Base-by-base conservation (phyloP, 64 coral and sea anemone genomes). In the Montipora capricornis region DNA sequence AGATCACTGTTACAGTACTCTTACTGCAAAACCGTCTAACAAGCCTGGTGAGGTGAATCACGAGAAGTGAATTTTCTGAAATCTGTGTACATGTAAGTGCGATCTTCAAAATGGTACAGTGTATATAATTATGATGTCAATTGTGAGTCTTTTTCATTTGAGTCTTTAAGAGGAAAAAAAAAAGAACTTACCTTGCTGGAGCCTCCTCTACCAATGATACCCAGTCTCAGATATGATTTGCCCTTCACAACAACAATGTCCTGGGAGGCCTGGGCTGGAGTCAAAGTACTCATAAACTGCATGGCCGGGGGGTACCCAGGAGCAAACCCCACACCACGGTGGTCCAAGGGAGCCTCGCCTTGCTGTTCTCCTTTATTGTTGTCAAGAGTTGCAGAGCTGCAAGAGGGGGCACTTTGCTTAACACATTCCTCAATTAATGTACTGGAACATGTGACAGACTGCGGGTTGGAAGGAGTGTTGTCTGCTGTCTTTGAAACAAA, bases 241-340 rank as follows among this genome's bases (percentile, higher is more conserved):
- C 97, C 97, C 66, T 98, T 98, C 45, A 98, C 97, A 20, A 91
- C 50, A 19, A 97, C 87, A 29, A 68, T 94, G 45, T 87, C 90
- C 37, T 85, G 82, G 7, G 82, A 17, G 8, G 64, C 62, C 64
- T 85, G 61, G 61, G 61, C 37, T 20, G 64, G 15, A 20, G 66
- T 45, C 6, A 11, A 22, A 4, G 73, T 46, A 20, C 6, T 95
- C 12, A 74, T 20, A 44, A 57, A 37, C 44, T 85, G 90, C 73
- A 62, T 76, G 6, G 49, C 87, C 5, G 58, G 17, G 24, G 77
- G 84, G 67, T 81, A 81, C 3, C 68, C 78, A 20, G 80, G 80
- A 19, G 22, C 22, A 73, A 2, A 13, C 24, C 19, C 26, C 5
- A 15, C 47, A 77, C 20, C 59, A 51, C 51, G 82, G 0, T 3